Conservation (phyloP, 2,888 invertebrate genomes). For the Galeopsomyia nigrocyanea region DNA sequence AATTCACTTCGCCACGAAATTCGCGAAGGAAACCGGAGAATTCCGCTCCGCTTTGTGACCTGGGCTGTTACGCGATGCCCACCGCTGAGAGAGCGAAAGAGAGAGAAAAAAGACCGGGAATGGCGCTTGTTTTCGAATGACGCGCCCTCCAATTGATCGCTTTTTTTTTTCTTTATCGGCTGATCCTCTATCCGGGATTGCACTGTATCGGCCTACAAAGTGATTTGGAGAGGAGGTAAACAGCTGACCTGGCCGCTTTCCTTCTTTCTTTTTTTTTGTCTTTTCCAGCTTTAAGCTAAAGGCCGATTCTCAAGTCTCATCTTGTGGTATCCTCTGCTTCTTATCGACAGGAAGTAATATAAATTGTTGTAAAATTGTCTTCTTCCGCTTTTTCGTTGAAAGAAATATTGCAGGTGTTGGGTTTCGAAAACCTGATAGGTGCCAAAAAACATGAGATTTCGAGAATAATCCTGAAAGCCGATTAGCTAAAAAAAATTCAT, state of each 20-base stretch:
- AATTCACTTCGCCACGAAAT: conserved; percentile 53
- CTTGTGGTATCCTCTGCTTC: too few relatives aligned
- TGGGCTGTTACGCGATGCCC: conserved; percentile 53
- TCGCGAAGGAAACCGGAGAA: conserved; percentile 56
- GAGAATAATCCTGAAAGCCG: too few relatives aligned
- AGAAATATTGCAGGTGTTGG: too few relatives aligned
- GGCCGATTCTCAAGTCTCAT: not conserved
- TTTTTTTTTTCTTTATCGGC: conserved; percentile 30
- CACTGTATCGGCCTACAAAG: conserved; percentile 40
- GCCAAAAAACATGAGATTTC: too few relatives aligned
- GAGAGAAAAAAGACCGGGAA: conserved; percentile 36
- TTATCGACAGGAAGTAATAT: too few relatives aligned
- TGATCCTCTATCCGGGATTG: conserved; percentile 9
- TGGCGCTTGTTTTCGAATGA: conserved; percentile 56
- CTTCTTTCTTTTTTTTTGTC: not conserved
- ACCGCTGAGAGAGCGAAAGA: conserved; percentile 52
- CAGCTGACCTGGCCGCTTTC: conserved; percentile 22
- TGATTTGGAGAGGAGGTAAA: conserved; percentile 26
- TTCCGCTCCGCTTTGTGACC: conserved; percentile 54
- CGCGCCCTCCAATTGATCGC: conserved; percentile 32
- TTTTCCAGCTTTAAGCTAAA: conserved; percentile 12
- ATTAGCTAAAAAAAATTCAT: too few relatives aligned
- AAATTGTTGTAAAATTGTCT: too few relatives aligned
- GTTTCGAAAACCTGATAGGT: too few relatives aligned
- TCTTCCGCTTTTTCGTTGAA: too few relatives aligned